These are phyloP conservation scores for Acanthosoma haemorrhoidale DNA, from an alignment of 2,888 invertebrate species.

Conservation along the genomic window DNA sequence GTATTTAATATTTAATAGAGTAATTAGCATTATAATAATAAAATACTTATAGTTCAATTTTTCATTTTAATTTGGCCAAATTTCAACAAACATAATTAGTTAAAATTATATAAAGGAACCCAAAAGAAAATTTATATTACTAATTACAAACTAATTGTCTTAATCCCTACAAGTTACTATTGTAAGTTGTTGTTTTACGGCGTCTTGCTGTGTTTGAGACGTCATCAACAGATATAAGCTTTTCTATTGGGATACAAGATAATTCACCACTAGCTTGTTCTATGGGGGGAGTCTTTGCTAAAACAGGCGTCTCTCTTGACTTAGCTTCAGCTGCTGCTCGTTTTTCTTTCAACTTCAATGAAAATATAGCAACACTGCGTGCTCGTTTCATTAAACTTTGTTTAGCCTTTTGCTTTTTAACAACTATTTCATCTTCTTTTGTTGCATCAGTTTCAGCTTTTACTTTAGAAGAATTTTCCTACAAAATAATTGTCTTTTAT, in stretches of 20 bases:
- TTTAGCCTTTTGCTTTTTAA: slow-evolving; percentile 61
- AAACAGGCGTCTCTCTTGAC: slow-evolving; percentile 46
- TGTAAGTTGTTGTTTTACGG: slow-evolving; percentile 16
- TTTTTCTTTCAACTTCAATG: slow-evolving; percentile 70
- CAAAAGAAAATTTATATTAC: too few species aligned
- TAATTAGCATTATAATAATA: too few species aligned
- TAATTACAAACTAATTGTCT: too few species aligned
- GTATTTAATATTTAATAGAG: too few species aligned
- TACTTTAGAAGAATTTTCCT: background rate
- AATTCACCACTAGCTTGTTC: slow-evolving; percentile 62
- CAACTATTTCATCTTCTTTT: slow-evolving; percentile 47
- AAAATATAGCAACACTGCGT: slow-evolving; percentile 79
- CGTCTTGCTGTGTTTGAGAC: slow-evolving; percentile 44
- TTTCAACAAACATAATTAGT: too few species aligned
- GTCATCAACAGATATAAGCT: slow-evolving; percentile 53
- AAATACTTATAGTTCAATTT: too few species aligned
- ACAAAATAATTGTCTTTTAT: slow-evolving; percentile 1
- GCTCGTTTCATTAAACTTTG: slow-evolving; percentile 77
- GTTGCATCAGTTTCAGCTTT: background rate
- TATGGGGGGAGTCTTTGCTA: slow-evolving; percentile 30
- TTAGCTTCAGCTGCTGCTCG: slow-evolving; percentile 74
- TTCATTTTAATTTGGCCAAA: too few species aligned
- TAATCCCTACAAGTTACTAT: slow-evolving; percentile 27
- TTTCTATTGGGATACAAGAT: slow-evolving; percentile 79
- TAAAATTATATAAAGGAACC: too few species aligned